Percentiles rank a stretch among this genome's conserved stretches.
Conservation (phyloP, 2,797 vertebrate species). For the Bufotes viridis region DNA sequence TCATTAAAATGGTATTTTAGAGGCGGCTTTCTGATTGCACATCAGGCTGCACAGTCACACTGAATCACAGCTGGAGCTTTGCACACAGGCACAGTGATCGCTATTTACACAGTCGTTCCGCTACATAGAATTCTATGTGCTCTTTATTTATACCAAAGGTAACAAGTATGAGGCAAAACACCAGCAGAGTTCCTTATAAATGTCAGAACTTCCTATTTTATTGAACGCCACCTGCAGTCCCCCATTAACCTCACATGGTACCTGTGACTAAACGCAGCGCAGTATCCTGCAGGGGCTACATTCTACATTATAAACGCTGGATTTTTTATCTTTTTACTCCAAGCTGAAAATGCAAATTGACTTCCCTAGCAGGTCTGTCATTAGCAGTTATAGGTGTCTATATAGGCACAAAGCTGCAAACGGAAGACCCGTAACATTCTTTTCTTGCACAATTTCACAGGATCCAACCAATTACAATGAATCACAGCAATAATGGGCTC, state of each 20-base stretch:
- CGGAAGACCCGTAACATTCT: not conserved
- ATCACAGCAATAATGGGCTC: not conserved
- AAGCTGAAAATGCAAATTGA: not conserved
- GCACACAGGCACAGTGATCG: conserved; percentile 32
- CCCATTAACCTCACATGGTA: conserved; percentile 27
- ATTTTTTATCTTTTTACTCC: conserved; percentile 17
- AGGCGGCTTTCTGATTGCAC: conserved; percentile 28
- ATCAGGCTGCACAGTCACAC: conserved; percentile 65
- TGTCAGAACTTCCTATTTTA: conserved; percentile 54
- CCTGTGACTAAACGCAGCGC: conserved; percentile 23
- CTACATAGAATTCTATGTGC: not conserved
- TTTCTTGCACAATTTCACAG: not conserved
- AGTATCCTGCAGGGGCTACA: not conserved
- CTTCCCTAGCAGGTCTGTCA: not conserved
- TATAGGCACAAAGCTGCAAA: not conserved
- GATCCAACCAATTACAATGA: not conserved
- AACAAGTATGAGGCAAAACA: conserved; percentile 20
- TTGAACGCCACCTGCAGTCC: conserved; percentile 52
- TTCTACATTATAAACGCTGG: not conserved
- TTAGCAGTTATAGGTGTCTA: not conserved
- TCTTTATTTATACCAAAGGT: conserved; percentile 63
- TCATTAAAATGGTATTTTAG: conserved; percentile 66
- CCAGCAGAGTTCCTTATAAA: conserved; percentile 24
- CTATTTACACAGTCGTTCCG: conserved; percentile 44
- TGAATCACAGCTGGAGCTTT: conserved; percentile 63